Evolutionary conservation across 2,888 invertebrate genomes (phyloP).

Genomic region (Nycteola revayana): DNA sequence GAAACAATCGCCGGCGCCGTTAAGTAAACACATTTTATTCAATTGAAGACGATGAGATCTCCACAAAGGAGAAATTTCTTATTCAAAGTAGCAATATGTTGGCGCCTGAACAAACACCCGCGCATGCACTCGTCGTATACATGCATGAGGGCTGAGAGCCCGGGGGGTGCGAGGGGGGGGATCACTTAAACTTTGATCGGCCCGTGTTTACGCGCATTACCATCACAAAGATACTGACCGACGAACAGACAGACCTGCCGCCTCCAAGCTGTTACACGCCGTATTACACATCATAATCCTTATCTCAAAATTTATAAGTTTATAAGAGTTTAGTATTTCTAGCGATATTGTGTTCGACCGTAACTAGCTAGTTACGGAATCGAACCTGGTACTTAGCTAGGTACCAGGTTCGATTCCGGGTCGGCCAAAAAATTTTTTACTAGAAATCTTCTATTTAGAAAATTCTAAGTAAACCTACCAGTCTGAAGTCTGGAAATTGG

Average conservation of each 20-base stretch:
- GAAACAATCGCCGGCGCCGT: constrained; percentile 25
- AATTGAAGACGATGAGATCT: constrained; percentile 31
- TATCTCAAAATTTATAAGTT: too few species aligned
- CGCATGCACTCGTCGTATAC: constrained; percentile 49
- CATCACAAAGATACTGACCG: constrained; percentile 54
- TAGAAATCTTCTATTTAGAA: too few species aligned
- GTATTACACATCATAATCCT: not conserved
- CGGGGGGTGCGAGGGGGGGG: constrained; percentile 6
- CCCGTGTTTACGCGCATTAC: constrained; percentile 54
- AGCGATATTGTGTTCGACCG: too few species aligned
- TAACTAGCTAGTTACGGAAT: too few species aligned
- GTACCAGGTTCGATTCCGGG: too few species aligned
- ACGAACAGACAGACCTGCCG: constrained; percentile 2
- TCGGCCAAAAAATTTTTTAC: too few species aligned
- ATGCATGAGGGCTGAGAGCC: constrained; percentile 41
- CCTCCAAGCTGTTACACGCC: not conserved
- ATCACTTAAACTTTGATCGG: constrained; percentile 43
- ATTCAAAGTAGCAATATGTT: constrained; percentile 73
- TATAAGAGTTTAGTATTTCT: too few species aligned
- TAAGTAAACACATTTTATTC: constrained; percentile 42
- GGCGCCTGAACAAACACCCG: constrained; percentile 69
- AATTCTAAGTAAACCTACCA: too few species aligned
- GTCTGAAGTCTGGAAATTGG: too few species aligned
- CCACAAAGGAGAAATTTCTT: constrained; percentile 57
- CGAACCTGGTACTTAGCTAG: too few species aligned